Evolutionary conservation across 2,888 invertebrate species (phyloP).

Genomic region (Chalcosyrphus nemorum): DNA sequence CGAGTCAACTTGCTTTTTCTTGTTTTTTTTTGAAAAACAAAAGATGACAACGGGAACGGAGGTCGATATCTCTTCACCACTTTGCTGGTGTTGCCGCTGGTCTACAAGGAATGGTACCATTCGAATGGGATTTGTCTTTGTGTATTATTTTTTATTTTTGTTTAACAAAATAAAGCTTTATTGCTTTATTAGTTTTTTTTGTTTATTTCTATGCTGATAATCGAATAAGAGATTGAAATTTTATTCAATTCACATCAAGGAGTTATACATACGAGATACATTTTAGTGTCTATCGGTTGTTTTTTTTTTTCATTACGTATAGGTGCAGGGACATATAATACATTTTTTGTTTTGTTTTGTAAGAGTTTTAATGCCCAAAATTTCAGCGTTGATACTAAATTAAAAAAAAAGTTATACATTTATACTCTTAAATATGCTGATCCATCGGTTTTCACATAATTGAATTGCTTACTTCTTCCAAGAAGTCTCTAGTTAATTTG

Average conservation of each 20-base stretch:
- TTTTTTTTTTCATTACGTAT: neutral
- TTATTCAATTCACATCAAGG: constrained; percentile 21
- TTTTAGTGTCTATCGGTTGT: constrained; percentile 10
- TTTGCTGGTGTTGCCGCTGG: neutral
- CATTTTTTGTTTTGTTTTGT: neutral
- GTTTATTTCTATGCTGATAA: constrained; percentile 40
- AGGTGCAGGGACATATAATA: constrained; percentile 11
- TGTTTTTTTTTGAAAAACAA: too few relatives aligned
- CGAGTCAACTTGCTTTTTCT: too few relatives aligned
- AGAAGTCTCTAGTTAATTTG: constrained; percentile 49
- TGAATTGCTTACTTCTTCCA: constrained; percentile 57
- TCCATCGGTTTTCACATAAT: constrained; percentile 12
- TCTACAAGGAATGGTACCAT: constrained; percentile 62
- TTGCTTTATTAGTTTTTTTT: constrained; percentile 20
- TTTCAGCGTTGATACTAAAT: constrained; percentile 29
- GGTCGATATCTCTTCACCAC: neutral
- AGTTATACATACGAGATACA: constrained; percentile 42
- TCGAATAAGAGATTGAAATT: constrained; percentile 29
- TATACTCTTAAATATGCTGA: neutral
- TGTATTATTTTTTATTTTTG: neutral
- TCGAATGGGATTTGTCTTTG: constrained; percentile 47
- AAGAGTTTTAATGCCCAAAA: constrained; percentile 27
- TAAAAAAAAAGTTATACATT: constrained; percentile 11
- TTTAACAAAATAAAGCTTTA: constrained; percentile 2
- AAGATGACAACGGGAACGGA: too few relatives aligned